Evolutionary conservation across 2,797 vertebrate species (phyloP), one percentile per base, ranked within the genome.

Genomic region (Taeniopygia guttata): DNA sequence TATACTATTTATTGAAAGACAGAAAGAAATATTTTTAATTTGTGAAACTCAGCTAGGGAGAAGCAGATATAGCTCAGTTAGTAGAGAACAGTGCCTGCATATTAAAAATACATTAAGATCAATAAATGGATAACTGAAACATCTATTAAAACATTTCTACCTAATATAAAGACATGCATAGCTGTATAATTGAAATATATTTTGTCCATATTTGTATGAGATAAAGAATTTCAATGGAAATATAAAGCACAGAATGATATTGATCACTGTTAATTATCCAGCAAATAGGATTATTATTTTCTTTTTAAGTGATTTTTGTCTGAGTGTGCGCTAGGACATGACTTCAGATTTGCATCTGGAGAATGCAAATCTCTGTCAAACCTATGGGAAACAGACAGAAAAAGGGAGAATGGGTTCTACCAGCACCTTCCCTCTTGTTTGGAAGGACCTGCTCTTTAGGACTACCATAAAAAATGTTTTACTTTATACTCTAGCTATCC

Each of bases 41-140:
- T 92, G 48, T 66, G 80, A 43, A 90, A 87, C 29, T 95, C 69
- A 43, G 23, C 80, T 68, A 62, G 52, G 54, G 84, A 95, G 94
- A 93, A 93, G 73, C 63, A 88, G 92, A 87, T 91, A 90, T 77
- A 94, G 79, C 68, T 95, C 84, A 92, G 91, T 84, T 93, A 95
- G 75, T 67, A 82, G 75, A 88, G 59, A 92, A 45, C 0, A 0
- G 55, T 91, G 83, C 42, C 78, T 85, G 51, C 81, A 67, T 96
- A 91, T 94, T 96, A 90, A 93, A 95, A 95, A 94, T 94, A 89
- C 92, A 95, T 95, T 95, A 91, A 90, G 94, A 96, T 97, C 94
- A 94, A 96, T 97, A 94, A 94, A 93, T 77, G 92, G 92, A 96
- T 95, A 96, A 96, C 91, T 91, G 91, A 95, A 94, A 91, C 66